phyloP scores from a whole-genome alignment of 64 coral and sea anemone genomes.

The Stichodactyla helianthus region DNA sequence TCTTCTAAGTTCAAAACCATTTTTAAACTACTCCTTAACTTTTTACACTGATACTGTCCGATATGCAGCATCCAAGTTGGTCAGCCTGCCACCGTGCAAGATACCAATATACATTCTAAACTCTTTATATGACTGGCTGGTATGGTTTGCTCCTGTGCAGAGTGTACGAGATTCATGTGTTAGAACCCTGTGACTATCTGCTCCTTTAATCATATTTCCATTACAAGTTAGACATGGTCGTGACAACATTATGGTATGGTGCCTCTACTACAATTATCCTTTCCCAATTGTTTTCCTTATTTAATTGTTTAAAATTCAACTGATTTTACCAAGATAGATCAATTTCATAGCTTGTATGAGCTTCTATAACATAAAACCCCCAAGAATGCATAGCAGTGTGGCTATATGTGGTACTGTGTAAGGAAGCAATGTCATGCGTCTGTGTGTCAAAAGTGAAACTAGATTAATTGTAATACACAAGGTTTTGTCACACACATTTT shows the following conservation, averaged over 20 bases:
- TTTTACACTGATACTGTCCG: slow-evolving; percentile 57
- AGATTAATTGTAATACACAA: no score
- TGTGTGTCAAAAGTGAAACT: no score
- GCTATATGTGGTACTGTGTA: no score
- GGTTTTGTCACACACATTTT: no score
- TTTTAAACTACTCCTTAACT: slow-evolving; percentile 47
- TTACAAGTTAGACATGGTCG: neutral
- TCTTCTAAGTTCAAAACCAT: no score
- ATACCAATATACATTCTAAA: slow-evolving; percentile 71
- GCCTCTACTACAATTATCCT: slow-evolving; percentile 23
- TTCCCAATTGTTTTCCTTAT: slow-evolving; percentile 40
- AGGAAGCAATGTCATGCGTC: no score
- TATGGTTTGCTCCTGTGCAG: slow-evolving; percentile 87
- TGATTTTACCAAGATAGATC: no score
- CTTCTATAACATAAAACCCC: no score
- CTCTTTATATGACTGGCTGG: slow-evolving; percentile 67
- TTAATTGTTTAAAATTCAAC: neutral
- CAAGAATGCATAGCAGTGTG: no score
- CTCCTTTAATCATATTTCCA: neutral
- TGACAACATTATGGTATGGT: neutral
- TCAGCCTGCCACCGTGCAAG: slow-evolving; percentile 64
- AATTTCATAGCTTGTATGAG: no score
- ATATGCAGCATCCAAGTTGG: slow-evolving; percentile 63
- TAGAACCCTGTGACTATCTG: slow-evolving; percentile 54
- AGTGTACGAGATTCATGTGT: slow-evolving; percentile 82